A percentile compares a stretch with the other conserved stretches of the same genome.
phyloP scores from a whole-genome alignment of 2,888 invertebrate species.

The Amiota communis region DNA sequence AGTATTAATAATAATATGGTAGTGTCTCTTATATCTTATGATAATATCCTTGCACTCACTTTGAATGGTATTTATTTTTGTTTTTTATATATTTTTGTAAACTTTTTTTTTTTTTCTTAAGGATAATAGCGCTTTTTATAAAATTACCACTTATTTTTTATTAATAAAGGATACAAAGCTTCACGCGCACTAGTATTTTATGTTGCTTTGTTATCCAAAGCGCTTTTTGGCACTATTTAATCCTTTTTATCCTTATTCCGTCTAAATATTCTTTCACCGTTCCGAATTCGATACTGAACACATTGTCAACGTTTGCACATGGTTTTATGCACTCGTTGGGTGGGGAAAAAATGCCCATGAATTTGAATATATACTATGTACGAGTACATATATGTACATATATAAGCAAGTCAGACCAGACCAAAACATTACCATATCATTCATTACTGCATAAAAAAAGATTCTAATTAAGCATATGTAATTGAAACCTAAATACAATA shows the following conservation, averaged over 20 bases:
- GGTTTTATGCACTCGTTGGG: conserved; percentile 52
- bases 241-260: conserved; percentile 6
- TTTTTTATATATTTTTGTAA: background rate
- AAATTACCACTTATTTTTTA: background rate
- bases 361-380: background rate
- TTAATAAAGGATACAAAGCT: conserved; percentile 12
- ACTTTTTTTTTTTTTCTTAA: background rate
- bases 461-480: conserved; percentile 7
- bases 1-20: no score
- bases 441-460: conserved; percentile 17
- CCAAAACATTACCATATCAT: background rate
- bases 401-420: background rate
- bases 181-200: background rate
- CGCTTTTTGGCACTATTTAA: background rate
- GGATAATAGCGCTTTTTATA: background rate
- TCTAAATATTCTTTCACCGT: conserved; percentile 22
- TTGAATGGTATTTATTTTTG: background rate
- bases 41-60: background rate
- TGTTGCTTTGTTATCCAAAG: conserved; percentile 1
- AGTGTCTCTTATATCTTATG: background rate
- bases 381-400: background rate
- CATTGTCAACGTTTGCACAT: conserved; percentile 42
- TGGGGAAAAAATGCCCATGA: conserved; percentile 33
- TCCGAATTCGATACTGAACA: conserved; percentile 58
- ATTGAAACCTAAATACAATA: conserved; percentile 23